Percentiles rank a stretch among this genome's conserved stretches.
phyloP scores from a whole-genome alignment of 1,140 invertebrate genomes.

The Pogonomyrmex barbatus region DNA sequence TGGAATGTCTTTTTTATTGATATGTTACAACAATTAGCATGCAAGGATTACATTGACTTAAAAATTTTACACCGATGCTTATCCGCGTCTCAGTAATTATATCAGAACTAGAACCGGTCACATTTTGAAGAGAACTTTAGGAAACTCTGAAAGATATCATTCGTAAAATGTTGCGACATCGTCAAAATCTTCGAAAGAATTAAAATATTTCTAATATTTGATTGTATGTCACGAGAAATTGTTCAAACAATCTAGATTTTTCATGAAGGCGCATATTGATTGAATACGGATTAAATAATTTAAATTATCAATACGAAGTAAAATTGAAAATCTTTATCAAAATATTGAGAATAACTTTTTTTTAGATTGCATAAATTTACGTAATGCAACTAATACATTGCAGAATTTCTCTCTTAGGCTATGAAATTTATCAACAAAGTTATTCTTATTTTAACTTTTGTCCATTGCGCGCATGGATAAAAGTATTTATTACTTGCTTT shows the following conservation, averaged over 20 bases:
- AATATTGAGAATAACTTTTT: constrained; percentile 18
- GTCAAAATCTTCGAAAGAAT: constrained; percentile 28
- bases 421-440: neutral
- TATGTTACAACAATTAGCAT: constrained; percentile 83
- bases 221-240: constrained; percentile 13
- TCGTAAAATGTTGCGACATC: neutral
- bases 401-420: neutral
- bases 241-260: neutral
- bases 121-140: neutral
- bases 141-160: constrained; percentile 4
- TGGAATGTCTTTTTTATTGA: constrained; percentile 77
- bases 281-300: constrained; percentile 9
- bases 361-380: neutral
- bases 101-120: constrained; percentile 14
- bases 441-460: constrained; percentile 4
- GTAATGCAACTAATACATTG: constrained; percentile 11
- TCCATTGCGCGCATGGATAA: neutral
- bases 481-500: constrained; percentile 17
- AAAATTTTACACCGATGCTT: constrained; percentile 75
- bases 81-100: constrained; percentile 50
- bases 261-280: neutral
- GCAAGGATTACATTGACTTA: constrained; percentile 80
- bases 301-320: neutral
- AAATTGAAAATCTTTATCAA: constrained; percentile 22
- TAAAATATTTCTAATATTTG: constrained; percentile 17